Evolutionary conservation across 2,113 vertebrate species (phyloP).

Genomic region (Anoura caudifer): DNA sequence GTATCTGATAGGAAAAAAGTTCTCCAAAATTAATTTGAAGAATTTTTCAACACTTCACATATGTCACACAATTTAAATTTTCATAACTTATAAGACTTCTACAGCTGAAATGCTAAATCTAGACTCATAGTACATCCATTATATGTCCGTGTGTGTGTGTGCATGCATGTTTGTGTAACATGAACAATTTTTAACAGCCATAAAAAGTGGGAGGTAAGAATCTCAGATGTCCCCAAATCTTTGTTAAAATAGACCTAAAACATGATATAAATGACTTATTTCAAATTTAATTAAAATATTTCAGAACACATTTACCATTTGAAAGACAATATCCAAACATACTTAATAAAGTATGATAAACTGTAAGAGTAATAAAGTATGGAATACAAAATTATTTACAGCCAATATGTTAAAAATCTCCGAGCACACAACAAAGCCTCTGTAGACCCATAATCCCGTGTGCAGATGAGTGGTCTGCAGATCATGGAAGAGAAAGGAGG

Average conservation of each 20-base stretch:
- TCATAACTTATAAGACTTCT: background rate
- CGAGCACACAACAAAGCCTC: background rate
- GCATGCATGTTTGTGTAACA: background rate
- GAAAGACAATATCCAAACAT: background rate
- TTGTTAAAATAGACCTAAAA: background rate
- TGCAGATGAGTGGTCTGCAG: background rate
- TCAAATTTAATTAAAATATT: conserved; percentile 1
- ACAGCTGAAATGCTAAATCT: background rate
- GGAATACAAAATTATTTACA: background rate
- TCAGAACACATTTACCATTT: background rate
- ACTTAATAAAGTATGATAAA: too few species aligned
- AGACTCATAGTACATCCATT: background rate
- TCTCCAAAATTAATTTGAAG: conserved; percentile 1
- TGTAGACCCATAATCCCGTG: background rate
- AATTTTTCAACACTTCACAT: background rate
- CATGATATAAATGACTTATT: background rate
- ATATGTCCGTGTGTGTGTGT: background rate
- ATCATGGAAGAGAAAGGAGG: background rate
- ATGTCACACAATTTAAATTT: conserved; percentile 6
- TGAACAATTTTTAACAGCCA: background rate
- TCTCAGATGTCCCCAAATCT: background rate
- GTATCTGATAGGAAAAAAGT: background rate
- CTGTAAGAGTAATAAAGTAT: background rate
- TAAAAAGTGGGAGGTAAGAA: background rate
- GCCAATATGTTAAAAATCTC: background rate